Conservation (phyloP, 1,140 invertebrate genomes). For the Drosophila biarmipes region DNA sequence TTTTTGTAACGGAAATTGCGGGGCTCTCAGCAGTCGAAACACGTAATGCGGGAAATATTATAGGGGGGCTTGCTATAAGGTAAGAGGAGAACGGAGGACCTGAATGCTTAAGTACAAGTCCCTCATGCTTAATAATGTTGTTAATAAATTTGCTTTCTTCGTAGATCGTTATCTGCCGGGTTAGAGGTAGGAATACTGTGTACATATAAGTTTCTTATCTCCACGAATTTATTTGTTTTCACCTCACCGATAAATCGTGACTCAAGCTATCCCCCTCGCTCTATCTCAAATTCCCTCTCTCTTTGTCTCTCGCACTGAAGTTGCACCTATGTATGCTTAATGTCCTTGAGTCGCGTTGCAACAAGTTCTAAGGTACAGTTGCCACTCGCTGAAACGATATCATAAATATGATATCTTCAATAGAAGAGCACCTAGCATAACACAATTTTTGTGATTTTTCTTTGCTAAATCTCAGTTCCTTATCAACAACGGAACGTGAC, state of each 20-base stretch:
- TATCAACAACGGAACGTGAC: neutral
- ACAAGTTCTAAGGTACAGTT: constrained; percentile 31
- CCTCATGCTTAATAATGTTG: constrained; percentile 29
- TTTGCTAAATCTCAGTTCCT: too few relatives aligned
- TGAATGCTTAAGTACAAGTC: constrained; percentile 18
- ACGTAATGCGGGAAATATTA: constrained; percentile 36
- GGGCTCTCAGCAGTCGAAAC: constrained; percentile 52
- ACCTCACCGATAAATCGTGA: constrained; percentile 20
- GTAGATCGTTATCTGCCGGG: constrained; percentile 39
- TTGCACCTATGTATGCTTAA: constrained; percentile 24
- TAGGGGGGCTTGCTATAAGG: constrained; percentile 18
- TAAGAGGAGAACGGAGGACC: constrained; percentile 3
- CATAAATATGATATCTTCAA: neutral
- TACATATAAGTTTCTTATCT: neutral
- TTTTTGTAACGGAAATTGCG: constrained; percentile 78
- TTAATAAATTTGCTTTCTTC: constrained; percentile 22
- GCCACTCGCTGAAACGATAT: neutral
- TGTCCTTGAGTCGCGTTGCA: constrained; percentile 60
- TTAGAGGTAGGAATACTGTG: constrained; percentile 4
- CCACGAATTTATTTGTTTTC: constrained; percentile 10
- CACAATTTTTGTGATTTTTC: too few relatives aligned
- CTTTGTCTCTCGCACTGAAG: constrained; percentile 1
- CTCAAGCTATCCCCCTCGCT: constrained; percentile 12
- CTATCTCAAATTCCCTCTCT: neutral
- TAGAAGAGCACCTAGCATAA: too few relatives aligned